Conservation (phyloP, 2,113 vertebrate species). For the Campylomormyrus numenius region DNA sequence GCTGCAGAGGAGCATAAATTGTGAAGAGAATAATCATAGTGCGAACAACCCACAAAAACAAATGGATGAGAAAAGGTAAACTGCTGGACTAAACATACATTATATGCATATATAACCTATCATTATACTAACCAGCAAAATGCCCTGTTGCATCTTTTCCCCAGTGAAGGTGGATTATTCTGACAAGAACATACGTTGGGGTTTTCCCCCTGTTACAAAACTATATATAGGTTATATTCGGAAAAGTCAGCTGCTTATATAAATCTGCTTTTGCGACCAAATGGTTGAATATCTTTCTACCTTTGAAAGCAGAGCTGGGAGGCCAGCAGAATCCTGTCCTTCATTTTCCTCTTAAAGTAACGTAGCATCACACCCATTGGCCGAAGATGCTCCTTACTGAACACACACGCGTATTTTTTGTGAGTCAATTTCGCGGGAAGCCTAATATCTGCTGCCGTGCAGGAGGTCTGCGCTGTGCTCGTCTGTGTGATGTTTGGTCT, state of each 20-base stretch:
- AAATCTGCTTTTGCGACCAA: background rate
- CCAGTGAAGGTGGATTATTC: background rate
- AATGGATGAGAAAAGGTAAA: background rate
- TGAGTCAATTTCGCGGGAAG: background rate
- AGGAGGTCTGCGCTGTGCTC: constrained; percentile 81
- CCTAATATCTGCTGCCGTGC: constrained; percentile 42
- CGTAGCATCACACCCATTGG: background rate
- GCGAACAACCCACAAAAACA: background rate
- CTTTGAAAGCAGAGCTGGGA: background rate
- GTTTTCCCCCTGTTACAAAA: background rate
- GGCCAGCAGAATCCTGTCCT: background rate
- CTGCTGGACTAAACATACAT: background rate
- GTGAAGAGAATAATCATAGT: background rate
- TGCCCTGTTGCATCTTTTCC: background rate
- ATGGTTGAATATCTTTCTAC: background rate
- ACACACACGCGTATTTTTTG: background rate
- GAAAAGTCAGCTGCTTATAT: background rate
- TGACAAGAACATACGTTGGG: background rate
- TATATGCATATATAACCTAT: background rate
- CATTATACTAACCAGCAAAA: background rate
- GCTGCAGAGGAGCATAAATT: background rate
- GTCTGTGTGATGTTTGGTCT: constrained; percentile 51
- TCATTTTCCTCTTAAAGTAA: background rate
- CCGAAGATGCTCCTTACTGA: background rate
- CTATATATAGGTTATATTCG: background rate